These are phyloP conservation scores for Hylyphantes graminicola DNA, from an alignment of 1,140 invertebrate genomes.

Conservation along the genomic window DNA sequence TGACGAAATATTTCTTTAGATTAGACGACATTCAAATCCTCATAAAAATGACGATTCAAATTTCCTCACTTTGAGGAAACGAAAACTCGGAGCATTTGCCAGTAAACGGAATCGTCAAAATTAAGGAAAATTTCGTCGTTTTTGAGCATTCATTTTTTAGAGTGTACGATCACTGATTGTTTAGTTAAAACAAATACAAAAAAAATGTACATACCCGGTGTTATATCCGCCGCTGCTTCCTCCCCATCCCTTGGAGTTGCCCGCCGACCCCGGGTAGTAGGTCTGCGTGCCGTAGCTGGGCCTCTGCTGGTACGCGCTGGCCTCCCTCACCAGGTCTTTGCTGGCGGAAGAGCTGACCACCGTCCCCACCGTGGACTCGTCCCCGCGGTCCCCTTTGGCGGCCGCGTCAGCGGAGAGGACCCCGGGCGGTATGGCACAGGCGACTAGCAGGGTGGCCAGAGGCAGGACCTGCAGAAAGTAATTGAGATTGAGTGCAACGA, in stretches of 20 bases:
- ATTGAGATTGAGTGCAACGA: neutral
- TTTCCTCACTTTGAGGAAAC: too few species aligned
- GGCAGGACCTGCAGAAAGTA: neutral
- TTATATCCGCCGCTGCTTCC: neutral
- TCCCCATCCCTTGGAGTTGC: constrained; percentile 20
- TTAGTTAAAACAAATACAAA: too few species aligned
- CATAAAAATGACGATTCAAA: too few species aligned
- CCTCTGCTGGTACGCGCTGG: constrained; percentile 12
- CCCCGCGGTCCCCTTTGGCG: constrained; percentile 30
- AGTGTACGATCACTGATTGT: too few species aligned
- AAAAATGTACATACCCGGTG: neutral
- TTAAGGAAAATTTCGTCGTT: too few species aligned
- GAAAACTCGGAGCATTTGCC: too few species aligned
- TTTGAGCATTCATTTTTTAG: too few species aligned
- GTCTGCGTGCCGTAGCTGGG: constrained; percentile 25
- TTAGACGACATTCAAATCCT: too few species aligned
- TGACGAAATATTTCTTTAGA: too few species aligned
- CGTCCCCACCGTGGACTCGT: neutral
- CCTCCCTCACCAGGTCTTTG: constrained; percentile 30
- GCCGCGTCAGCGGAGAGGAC: neutral
- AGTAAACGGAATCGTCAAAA: too few species aligned
- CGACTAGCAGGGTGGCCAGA: neutral
- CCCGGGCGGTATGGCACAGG: neutral
- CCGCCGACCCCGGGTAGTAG: neutral
- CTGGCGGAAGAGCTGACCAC: constrained; percentile 15